phyloP scores from a whole-genome alignment of 2,888 invertebrate genomes.

The Clanis bilineata region DNA sequence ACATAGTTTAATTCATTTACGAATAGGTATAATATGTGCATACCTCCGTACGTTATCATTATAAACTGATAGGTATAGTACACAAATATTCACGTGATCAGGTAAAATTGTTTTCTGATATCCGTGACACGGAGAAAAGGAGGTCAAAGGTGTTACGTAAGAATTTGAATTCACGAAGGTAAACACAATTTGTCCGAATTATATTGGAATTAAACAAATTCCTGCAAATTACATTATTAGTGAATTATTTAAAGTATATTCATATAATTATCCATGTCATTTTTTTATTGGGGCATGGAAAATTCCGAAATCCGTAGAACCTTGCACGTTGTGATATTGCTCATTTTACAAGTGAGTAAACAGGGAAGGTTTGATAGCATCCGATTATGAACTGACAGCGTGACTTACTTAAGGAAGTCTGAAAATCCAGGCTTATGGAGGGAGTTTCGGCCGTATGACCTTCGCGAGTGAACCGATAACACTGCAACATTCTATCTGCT shows the following conservation, averaged over 20 bases:
- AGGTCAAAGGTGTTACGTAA: constrained; percentile 10
- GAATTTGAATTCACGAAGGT: neutral
- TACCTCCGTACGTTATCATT: neutral
- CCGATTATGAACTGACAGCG: constrained; percentile 40
- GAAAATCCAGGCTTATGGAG: constrained; percentile 52
- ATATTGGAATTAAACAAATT: neutral
- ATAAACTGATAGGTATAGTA: neutral
- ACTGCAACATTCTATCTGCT: constrained; percentile 57
- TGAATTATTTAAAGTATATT: neutral
- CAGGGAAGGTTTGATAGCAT: constrained; percentile 32
- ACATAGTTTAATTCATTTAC: neutral
- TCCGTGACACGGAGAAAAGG: constrained; percentile 1
- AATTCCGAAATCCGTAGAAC: neutral
- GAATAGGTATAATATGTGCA: neutral
- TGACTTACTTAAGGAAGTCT: constrained; percentile 47
- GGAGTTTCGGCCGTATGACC: constrained; percentile 55
- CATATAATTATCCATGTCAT: neutral
- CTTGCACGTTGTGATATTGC: neutral
- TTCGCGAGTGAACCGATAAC: constrained; percentile 63
- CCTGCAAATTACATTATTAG: neutral
- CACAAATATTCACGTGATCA: neutral
- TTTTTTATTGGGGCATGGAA: neutral
- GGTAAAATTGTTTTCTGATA: constrained; percentile 4
- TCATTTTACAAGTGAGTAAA: constrained; percentile 24
- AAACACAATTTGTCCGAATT: neutral